Percentiles rank a stretch among this genome's conserved stretches.
Evolutionary conservation across 1,140 invertebrate species (phyloP).

Genomic region (Ectropis grisescens): DNA sequence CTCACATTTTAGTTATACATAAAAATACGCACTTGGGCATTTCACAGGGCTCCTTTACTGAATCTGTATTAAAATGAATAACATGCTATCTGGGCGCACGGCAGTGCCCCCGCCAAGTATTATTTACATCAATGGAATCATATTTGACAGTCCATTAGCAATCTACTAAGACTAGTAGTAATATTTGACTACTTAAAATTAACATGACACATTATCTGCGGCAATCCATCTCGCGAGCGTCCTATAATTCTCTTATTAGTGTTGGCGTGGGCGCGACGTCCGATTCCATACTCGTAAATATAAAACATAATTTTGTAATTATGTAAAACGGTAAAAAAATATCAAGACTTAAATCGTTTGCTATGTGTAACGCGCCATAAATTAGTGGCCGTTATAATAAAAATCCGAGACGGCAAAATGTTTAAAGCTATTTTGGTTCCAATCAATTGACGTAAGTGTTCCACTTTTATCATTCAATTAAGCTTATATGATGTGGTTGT

Average conservation of each 20-base stretch:
- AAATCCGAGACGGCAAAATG: conserved; percentile 39
- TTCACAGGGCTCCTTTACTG: too few species aligned
- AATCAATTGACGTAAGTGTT: conserved; percentile 43
- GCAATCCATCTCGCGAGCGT: conserved; percentile 50
- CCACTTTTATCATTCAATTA: conserved; percentile 42
- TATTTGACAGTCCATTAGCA: too few species aligned
- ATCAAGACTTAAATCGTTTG: conserved; percentile 42
- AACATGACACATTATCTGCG: conserved; percentile 56
- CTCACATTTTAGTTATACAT: too few species aligned
- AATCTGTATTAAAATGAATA: too few species aligned
- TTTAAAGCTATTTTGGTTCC: conserved; percentile 27
- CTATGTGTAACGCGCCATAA: conserved; percentile 60
- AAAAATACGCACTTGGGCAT: too few species aligned
- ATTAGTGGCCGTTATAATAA: conserved; percentile 55
- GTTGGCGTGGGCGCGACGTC: conserved; percentile 40
- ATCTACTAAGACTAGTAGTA: too few species aligned
- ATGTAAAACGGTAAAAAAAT: conserved; percentile 61
- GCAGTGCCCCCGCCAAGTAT: too few species aligned
- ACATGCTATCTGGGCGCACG: too few species aligned
- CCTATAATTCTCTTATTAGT: conserved; percentile 45
- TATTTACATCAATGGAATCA: too few species aligned
- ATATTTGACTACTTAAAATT: conserved; percentile 49
- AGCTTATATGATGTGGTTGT: conserved; percentile 16
- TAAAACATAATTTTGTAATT: conserved; percentile 64
- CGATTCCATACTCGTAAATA: conserved; percentile 33